Percentiles rank a stretch among this genome's conserved stretches.
These are phyloP conservation scores for Montipora sp. DNA, from an alignment of 64 coral and sea anemone species.

Conservation along the genomic window DNA sequence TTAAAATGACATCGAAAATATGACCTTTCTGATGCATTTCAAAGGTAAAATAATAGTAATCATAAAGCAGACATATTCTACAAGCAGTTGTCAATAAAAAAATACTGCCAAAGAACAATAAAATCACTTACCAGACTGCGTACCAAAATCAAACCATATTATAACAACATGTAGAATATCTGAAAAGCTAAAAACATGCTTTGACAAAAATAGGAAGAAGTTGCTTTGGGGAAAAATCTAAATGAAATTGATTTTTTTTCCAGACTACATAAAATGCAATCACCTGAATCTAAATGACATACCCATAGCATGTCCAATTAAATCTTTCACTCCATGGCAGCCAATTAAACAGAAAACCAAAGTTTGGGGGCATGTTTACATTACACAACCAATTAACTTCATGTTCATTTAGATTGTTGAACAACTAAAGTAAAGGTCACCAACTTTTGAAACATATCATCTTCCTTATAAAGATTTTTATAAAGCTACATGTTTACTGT, in stretches of 20 bases:
- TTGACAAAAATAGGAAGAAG: too few species aligned
- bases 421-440: slow-evolving; percentile 16
- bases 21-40: too few species aligned
- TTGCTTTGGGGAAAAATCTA: too few species aligned
- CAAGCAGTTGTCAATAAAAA: slow-evolving; percentile 9
- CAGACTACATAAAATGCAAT: slow-evolving; percentile 39
- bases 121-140: slow-evolving; percentile 7
- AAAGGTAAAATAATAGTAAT: background rate
- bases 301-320: slow-evolving; percentile 81
- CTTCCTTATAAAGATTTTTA: slow-evolving; percentile 35
- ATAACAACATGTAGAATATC: background rate
- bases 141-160: background rate
- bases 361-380: slow-evolving; percentile 69
- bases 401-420: slow-evolving; percentile 39
- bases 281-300: slow-evolving; percentile 64
- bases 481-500: slow-evolving; percentile 14
- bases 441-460: background rate
- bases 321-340: slow-evolving; percentile 62
- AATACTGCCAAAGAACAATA: background rate
- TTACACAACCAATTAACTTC: slow-evolving; percentile 70
- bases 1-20: too few species aligned
- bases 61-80: background rate
- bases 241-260: slow-evolving; percentile 33
- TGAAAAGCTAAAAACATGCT: background rate
- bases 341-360: slow-evolving; percentile 87